Evolutionary conservation across 2,888 invertebrate species (phyloP).

Genomic region (Machimus rusticus): DNA sequence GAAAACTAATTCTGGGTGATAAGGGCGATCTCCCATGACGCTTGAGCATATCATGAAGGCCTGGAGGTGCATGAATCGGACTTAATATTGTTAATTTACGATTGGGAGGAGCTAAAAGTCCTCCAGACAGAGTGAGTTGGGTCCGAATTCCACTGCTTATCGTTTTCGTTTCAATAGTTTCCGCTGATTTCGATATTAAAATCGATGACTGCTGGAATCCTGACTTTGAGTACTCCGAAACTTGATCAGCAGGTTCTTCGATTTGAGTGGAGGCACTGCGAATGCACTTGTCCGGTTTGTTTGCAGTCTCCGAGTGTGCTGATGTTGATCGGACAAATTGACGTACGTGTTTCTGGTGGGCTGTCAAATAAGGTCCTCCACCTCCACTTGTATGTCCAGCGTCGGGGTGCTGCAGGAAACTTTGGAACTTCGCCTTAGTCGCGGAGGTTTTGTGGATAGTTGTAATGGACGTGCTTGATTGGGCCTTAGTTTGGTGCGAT

Average conservation of each 20-base stretch:
- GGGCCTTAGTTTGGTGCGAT: constrained; percentile 64
- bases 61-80: constrained; percentile 73
- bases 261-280: constrained; percentile 62
- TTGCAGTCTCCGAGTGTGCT: constrained; percentile 60
- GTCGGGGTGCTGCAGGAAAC: constrained; percentile 62
- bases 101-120: constrained; percentile 61
- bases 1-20: constrained; percentile 62
- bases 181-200: constrained; percentile 62
- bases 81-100: constrained; percentile 79
- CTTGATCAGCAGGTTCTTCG: constrained; percentile 54
- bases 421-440: constrained; percentile 60
- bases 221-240: constrained; percentile 51
- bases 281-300: constrained; percentile 59
- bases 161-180: constrained; percentile 57
- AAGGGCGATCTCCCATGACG: constrained; percentile 60
- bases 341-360: constrained; percentile 62
- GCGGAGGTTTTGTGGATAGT: constrained; percentile 53
- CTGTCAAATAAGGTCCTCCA: constrained; percentile 57
- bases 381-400: constrained; percentile 53
- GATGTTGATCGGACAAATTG: constrained; percentile 63
- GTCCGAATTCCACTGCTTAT: constrained; percentile 58
- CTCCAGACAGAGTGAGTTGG: constrained; percentile 61
- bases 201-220: constrained; percentile 62
- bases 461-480: constrained; percentile 60
- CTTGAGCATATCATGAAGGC: constrained; percentile 65